phyloP scores from a whole-genome alignment of 2,113 vertebrate genomes.

The Salvelinus alpinus region DNA sequence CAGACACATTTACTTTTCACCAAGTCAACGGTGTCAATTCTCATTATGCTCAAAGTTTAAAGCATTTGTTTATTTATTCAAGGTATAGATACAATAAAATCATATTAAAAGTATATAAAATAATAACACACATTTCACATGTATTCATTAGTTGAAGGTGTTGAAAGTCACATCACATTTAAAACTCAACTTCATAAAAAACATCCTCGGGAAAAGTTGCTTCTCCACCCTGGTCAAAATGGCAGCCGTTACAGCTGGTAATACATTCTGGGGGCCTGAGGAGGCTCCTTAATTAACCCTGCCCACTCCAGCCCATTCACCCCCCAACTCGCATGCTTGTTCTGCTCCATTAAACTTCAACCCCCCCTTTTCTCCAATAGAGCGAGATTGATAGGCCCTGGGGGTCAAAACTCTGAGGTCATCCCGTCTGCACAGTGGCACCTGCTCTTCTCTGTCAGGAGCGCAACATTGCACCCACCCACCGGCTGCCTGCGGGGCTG shows the following conservation, averaged over 20 bases:
- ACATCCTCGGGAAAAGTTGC: not conserved
- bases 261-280: not conserved
- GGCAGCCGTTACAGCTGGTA: not conserved
- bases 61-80: no score
- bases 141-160: not conserved
- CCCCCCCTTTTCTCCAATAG: no score
- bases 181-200: not conserved
- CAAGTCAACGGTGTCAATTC: no score
- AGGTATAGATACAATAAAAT: not conserved
- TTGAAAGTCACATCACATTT: not conserved
- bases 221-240: not conserved
- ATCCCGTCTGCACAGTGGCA: conserved; percentile 24
- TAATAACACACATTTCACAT: not conserved
- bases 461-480: not conserved
- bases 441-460: conserved; percentile 45
- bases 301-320: no score
- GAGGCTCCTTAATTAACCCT: no score
- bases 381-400: conserved; percentile 38
- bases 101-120: not conserved
- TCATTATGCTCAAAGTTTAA: no score
- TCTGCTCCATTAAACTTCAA: no score
- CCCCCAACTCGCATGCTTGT: no score
- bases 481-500: not conserved
- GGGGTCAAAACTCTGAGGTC: conserved; percentile 43
- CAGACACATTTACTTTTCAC: no score